A percentile compares a stretch with the other conserved stretches of the same genome.
Evolutionary conservation across 2,888 invertebrate species (phyloP).

Genomic region (Mesorhabditis belari): DNA sequence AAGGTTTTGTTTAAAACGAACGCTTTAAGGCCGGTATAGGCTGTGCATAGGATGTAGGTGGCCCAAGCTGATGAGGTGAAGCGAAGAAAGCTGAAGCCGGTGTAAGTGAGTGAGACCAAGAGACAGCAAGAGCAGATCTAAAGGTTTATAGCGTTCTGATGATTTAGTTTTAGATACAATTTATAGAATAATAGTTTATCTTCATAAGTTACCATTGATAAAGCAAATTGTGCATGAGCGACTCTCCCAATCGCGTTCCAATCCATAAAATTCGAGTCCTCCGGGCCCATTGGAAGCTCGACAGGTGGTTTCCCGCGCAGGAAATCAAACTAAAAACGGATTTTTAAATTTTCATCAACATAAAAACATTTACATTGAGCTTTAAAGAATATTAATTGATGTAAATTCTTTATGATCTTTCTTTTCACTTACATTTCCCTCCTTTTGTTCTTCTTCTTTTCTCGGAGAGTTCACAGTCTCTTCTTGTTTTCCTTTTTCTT

Average conservation of each 20-base stretch:
- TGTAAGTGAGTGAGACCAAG: conserved; percentile 3
- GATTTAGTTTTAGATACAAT: not conserved
- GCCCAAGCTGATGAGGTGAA: conserved; percentile 7
- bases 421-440: not conserved
- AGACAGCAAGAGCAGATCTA: conserved; percentile 8
- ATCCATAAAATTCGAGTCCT: not conserved
- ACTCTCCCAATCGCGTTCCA: not conserved
- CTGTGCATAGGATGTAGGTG: conserved; percentile 12
- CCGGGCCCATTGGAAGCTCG: not conserved
- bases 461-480: not conserved
- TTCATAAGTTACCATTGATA: not conserved
- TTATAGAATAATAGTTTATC: not conserved
- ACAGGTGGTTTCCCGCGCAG: no score
- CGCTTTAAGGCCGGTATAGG: conserved; percentile 7
- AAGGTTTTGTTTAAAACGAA: not conserved
- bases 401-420: no score
- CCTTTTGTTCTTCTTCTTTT: not conserved
- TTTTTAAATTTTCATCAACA: not conserved
- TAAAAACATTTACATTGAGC: no score
- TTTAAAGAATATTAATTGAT: no score
- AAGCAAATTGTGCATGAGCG: not conserved
- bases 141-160: not conserved
- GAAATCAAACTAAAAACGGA: not conserved
- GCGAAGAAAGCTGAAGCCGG: conserved; percentile 11
- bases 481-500: not conserved